Percentiles rank a stretch among this genome's conserved stretches.
These are phyloP conservation scores for Thryonomys swinderianus DNA, from an alignment of 2,113 vertebrate species.

Conservation along the genomic window DNA sequence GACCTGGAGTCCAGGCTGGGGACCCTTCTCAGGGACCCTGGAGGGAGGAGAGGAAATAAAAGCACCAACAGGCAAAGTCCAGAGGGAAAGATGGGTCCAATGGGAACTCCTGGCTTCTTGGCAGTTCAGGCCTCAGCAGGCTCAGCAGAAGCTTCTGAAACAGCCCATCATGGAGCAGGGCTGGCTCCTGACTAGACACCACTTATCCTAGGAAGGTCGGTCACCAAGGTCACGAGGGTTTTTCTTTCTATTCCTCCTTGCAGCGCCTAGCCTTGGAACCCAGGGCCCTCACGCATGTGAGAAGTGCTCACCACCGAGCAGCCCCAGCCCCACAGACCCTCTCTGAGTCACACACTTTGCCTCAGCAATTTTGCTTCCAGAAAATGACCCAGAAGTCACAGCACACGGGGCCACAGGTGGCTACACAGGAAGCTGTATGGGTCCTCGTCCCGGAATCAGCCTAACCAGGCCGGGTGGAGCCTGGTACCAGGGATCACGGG, in stretches of 20 bases:
- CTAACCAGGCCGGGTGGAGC: too few relatives aligned
- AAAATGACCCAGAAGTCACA: not conserved
- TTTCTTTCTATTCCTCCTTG: not conserved
- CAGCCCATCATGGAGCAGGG: not conserved
- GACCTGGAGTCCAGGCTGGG: fast-evolving
- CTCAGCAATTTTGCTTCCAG: not conserved
- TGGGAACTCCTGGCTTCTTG: not conserved
- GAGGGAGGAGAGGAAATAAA: not conserved
- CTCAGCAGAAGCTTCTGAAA: not conserved
- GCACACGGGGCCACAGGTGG: not conserved
- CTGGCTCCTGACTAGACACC: not conserved
- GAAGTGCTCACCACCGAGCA: not conserved
- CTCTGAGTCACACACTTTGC: not conserved
- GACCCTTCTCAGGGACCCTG: not conserved
- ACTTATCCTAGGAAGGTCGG: not conserved
- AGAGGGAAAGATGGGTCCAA: not conserved
- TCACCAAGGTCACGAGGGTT: not conserved
- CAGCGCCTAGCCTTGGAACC: not conserved
- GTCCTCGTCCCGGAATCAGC: too few relatives aligned
- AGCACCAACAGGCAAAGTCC: fast-evolving
- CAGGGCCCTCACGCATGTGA: not conserved
- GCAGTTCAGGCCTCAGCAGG: not conserved
- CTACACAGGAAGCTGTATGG: not conserved
- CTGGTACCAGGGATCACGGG: fast-evolving
- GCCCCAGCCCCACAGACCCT: not conserved